phyloP scores from a whole-genome alignment of 2,113 vertebrate genomes.

The Accipiter virgatus region DNA sequence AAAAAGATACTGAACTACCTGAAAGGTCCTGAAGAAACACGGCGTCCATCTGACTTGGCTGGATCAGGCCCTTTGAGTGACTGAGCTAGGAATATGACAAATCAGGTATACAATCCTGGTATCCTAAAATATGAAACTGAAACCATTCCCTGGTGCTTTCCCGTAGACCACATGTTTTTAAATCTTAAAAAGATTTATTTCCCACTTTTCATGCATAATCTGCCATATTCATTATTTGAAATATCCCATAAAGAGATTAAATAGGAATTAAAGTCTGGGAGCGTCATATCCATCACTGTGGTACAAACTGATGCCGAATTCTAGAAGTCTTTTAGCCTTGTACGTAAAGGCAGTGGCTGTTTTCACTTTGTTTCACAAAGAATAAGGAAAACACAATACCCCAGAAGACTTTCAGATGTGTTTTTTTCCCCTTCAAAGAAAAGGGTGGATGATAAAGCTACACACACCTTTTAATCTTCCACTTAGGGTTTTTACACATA shows the following conservation, averaged over 20 bases:
- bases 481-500: constrained; percentile 59
- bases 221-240: constrained; percentile 67
- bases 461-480: constrained; percentile 63
- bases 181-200: constrained; percentile 61
- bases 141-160: constrained; percentile 36
- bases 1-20: not conserved
- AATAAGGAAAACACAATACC: constrained; percentile 37
- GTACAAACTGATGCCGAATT: constrained; percentile 42
- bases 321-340: constrained; percentile 7
- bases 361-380: constrained; percentile 44
- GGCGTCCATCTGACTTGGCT: not conserved
- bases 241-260: constrained; percentile 70
- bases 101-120: constrained; percentile 28
- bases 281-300: constrained; percentile 54
- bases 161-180: constrained; percentile 35
- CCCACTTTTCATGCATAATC: constrained; percentile 57
- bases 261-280: constrained; percentile 65
- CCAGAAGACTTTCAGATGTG: constrained; percentile 27
- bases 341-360: constrained; percentile 1
- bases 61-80: not conserved
- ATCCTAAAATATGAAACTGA: constrained; percentile 32
- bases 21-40: not conserved
- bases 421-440: constrained; percentile 22
- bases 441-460: constrained; percentile 52
- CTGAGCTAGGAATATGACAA: not conserved